Evolutionary conservation across 2,113 vertebrate species (phyloP).

Genomic region (Andinoacara biseriatus): DNA sequence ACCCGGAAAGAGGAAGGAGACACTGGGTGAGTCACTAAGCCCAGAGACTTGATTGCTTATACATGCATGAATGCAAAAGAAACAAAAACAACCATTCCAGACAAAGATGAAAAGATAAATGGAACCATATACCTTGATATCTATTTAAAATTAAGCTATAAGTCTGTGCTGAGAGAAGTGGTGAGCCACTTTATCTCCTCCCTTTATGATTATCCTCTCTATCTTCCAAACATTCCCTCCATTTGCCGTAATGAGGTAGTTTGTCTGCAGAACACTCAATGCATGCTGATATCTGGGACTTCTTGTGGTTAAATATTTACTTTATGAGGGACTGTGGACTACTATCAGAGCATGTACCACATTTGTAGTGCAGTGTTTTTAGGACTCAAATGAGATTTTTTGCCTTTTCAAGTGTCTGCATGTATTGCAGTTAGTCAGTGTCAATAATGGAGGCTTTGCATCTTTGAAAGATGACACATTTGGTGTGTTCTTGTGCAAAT

Average conservation of each 20-base stretch:
- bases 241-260: neutral
- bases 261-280: neutral
- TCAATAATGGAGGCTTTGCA: neutral
- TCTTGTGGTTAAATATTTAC: constrained; percentile 23
- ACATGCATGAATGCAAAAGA: neutral
- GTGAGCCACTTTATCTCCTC: neutral
- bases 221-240: neutral
- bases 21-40: neutral
- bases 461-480: neutral
- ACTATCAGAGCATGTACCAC: neutral
- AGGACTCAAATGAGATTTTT: neutral
- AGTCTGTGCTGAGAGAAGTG: neutral
- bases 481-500: neutral
- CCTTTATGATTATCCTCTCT: neutral
- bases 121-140: neutral
- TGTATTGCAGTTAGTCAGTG: neutral
- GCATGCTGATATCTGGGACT: neutral
- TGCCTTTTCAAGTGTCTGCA: neutral
- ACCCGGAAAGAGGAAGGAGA: neutral
- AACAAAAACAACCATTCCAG: neutral
- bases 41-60: neutral
- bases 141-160: neutral
- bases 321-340: neutral
- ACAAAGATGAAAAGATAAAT: neutral
- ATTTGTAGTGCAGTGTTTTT: neutral